phyloP scores from a whole-genome alignment of 1,140 invertebrate species.

The Cherax quadricarinatus region DNA sequence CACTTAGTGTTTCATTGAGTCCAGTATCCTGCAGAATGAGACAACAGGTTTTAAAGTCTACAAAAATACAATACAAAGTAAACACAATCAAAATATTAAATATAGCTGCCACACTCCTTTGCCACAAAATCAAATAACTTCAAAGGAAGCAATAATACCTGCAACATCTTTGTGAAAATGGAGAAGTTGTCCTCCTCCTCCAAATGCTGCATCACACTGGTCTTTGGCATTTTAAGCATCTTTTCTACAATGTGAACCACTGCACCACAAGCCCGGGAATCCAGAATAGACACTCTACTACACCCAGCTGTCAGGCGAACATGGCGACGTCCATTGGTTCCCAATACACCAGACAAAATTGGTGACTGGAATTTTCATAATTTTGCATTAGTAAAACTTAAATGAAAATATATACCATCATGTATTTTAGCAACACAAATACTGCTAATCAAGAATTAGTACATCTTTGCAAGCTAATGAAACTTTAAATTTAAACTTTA shows the following conservation, averaged over 20 bases:
- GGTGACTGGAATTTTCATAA: conserved; percentile 35
- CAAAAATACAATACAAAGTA: too few species aligned
- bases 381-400: background rate
- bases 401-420: too few species aligned
- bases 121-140: too few species aligned
- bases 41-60: background rate
- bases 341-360: conserved; percentile 76
- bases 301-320: conserved; percentile 82
- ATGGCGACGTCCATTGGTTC: conserved; percentile 78
- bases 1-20: conserved; percentile 77
- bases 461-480: too few species aligned
- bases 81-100: too few species aligned
- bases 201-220: conserved; percentile 77
- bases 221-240: conserved; percentile 79
- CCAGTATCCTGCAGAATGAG: conserved; percentile 74
- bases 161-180: conserved; percentile 77
- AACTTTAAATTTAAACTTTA: too few species aligned
- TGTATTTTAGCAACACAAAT: too few species aligned
- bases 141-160: conserved; percentile 68
- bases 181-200: conserved; percentile 77
- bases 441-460: too few species aligned
- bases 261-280: conserved; percentile 82
- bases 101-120: too few species aligned
- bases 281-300: conserved; percentile 80
- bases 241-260: conserved; percentile 81